phyloP scores from a whole-genome alignment of 2,797 vertebrate genomes.

The Pristis pectinata region DNA sequence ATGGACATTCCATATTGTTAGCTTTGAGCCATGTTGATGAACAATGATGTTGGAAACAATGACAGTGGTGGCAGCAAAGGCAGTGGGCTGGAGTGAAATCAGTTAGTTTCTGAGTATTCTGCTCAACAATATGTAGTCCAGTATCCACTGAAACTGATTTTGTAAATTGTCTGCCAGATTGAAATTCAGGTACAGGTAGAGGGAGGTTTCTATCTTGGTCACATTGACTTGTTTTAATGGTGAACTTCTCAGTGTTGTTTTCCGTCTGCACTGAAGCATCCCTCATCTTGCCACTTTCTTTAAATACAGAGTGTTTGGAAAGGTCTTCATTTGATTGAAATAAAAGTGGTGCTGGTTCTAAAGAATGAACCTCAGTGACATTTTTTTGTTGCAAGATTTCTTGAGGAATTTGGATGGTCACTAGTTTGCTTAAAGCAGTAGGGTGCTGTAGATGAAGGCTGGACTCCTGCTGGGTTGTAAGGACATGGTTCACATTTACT shows the following conservation, averaged over 20 bases:
- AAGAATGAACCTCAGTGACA: constrained; percentile 13
- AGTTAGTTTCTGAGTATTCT: not conserved
- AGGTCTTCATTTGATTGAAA: not conserved
- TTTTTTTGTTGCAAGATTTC: constrained; percentile 34
- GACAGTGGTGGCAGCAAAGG: constrained; percentile 40
- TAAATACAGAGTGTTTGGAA: not conserved
- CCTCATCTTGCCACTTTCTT: not conserved
- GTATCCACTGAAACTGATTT: constrained; percentile 53
- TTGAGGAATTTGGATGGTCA: constrained; percentile 63
- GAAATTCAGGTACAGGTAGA: not conserved
- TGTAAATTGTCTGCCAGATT: constrained; percentile 37
- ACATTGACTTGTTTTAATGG: not conserved
- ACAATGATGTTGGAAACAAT: constrained; percentile 38
- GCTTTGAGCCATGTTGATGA: constrained; percentile 34
- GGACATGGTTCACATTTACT: not conserved
- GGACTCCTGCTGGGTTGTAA: constrained; percentile 23
- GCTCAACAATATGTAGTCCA: not conserved
- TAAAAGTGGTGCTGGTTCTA: constrained; percentile 34
- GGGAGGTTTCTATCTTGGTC: not conserved
- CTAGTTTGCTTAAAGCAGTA: constrained; percentile 46
- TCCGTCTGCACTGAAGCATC: constrained; percentile 50
- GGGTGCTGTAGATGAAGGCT: constrained; percentile 31
- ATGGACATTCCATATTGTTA: not conserved
- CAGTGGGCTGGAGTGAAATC: not conserved
- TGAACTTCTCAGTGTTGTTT: not conserved